phyloP scores from a whole-genome alignment of 2,113 vertebrate species.

The Hiodon tergisus region DNA sequence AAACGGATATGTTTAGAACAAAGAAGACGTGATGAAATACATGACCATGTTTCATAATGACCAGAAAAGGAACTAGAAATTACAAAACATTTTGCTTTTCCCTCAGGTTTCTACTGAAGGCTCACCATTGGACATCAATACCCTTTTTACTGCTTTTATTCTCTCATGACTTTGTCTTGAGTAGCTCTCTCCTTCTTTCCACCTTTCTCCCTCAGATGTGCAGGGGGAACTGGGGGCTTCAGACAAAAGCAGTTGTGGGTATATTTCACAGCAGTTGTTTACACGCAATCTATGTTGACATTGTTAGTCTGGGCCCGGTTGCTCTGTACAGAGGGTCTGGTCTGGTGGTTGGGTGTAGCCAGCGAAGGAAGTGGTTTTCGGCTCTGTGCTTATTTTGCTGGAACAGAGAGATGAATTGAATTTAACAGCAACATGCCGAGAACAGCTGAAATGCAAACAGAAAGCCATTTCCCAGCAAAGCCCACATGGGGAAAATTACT shows the following conservation, averaged over 20 bases:
- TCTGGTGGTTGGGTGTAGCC: slow-evolving; percentile 46
- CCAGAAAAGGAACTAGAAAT: too few relatives aligned
- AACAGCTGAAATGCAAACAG: slow-evolving; percentile 36
- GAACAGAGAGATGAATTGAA: slow-evolving; percentile 36
- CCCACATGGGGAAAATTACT: slow-evolving; percentile 15
- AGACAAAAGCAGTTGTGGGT: slow-evolving; percentile 27
- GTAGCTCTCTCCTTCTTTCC: slow-evolving; percentile 12
- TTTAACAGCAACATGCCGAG: slow-evolving; percentile 59
- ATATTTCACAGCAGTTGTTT: slow-evolving; percentile 38
- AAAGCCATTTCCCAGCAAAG: slow-evolving; percentile 48
- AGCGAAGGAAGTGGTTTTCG: slow-evolving; percentile 63
- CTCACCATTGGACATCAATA: slow-evolving; percentile 26
- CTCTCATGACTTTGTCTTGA: slow-evolving; percentile 25
- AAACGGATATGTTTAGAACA: too few relatives aligned
- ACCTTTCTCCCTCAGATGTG: slow-evolving; percentile 35
- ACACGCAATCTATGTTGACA: slow-evolving; percentile 1
- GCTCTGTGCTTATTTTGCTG: slow-evolving; percentile 45
- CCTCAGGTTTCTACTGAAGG: slow-evolving; percentile 9
- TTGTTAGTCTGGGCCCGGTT: slow-evolving; percentile 35
- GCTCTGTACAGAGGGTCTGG: slow-evolving; percentile 35
- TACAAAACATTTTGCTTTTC: slow-evolving; percentile 7
- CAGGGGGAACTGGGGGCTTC: not conserved
- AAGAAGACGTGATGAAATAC: too few relatives aligned
- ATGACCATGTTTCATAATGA: too few relatives aligned
- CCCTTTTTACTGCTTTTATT: slow-evolving; percentile 33